Percentiles rank a stretch among this genome's conserved stretches.
Evolutionary conservation across 2,888 invertebrate genomes (phyloP).

Genomic region (Ochropleura plecta): DNA sequence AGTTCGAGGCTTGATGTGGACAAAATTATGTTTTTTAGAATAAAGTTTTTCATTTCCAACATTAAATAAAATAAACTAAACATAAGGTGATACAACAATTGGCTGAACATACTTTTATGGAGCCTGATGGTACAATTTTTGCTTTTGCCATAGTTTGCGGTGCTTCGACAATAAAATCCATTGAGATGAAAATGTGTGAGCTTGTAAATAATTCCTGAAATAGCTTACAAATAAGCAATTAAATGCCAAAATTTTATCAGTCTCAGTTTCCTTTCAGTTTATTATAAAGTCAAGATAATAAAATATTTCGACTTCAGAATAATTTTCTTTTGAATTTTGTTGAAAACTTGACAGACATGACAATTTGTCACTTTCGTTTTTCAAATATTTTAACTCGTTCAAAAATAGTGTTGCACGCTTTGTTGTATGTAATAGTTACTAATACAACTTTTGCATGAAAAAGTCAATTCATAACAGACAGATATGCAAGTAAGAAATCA

Average conservation of each 20-base stretch:
- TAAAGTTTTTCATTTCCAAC: neutral
- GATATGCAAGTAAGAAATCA: too few relatives aligned
- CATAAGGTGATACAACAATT: neutral
- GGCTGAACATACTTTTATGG: conserved; percentile 73
- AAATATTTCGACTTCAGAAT: conserved; percentile 55
- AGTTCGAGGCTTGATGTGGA: neutral
- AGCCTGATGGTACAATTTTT: conserved; percentile 73
- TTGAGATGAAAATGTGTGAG: conserved; percentile 55
- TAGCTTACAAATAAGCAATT: conserved; percentile 44
- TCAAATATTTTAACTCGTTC: conserved; percentile 47
- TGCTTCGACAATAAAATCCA: conserved; percentile 76
- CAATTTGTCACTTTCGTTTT: conserved; percentile 59
- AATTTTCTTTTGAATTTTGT: conserved; percentile 62
- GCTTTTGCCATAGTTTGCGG: conserved; percentile 76
- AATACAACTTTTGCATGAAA: neutral
- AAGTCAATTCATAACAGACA: neutral
- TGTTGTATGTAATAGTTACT: neutral
- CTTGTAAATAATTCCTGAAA: conserved; percentile 45
- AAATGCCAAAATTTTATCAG: conserved; percentile 38
- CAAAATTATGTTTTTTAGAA: conserved; percentile 3
- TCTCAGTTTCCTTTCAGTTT: conserved; percentile 48
- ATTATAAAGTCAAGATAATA: conserved; percentile 51
- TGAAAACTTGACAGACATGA: conserved; percentile 56
- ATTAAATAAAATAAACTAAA: neutral
- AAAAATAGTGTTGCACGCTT: neutral